phyloP scores from a whole-genome alignment of 2,888 invertebrate species.

The Frankliniella intonsa region DNA sequence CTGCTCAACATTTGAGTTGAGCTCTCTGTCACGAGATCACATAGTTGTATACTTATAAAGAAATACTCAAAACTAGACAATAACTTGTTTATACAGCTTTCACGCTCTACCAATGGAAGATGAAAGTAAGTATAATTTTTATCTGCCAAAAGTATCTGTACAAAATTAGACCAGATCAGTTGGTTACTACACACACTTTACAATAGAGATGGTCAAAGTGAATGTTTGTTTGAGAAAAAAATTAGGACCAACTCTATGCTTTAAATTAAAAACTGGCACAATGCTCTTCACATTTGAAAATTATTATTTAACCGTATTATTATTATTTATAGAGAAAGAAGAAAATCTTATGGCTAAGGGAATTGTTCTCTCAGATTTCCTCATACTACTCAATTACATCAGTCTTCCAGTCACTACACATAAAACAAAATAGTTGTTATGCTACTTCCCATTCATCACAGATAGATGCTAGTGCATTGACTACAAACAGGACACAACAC shows the following conservation, averaged over 20 bases:
- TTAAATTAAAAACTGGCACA: conserved; percentile 3
- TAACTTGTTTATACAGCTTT: neutral
- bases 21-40: conserved; percentile 19
- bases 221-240: neutral
- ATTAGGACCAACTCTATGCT: neutral
- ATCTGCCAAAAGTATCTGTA: neutral
- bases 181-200: neutral
- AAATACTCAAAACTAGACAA: neutral
- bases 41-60: neutral
- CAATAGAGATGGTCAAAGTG: neutral
- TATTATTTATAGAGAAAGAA: neutral
- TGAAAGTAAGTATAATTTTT: neutral
- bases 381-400: conserved; percentile 5
- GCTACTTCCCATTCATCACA: conserved; percentile 7
- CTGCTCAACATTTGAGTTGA: neutral
- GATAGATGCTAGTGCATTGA: conserved; percentile 12
- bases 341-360: conserved; percentile 7
- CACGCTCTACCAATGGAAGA: neutral
- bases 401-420: conserved; percentile 22
- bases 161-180: conserved; percentile 15
- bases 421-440: neutral
- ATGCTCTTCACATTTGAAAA: neutral
- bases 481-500: neutral
- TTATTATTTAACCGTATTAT: neutral
- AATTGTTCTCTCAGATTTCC: conserved; percentile 1